Conservation (phyloP, 2,797 vertebrate genomes). For the Salarias fasciatus region DNA sequence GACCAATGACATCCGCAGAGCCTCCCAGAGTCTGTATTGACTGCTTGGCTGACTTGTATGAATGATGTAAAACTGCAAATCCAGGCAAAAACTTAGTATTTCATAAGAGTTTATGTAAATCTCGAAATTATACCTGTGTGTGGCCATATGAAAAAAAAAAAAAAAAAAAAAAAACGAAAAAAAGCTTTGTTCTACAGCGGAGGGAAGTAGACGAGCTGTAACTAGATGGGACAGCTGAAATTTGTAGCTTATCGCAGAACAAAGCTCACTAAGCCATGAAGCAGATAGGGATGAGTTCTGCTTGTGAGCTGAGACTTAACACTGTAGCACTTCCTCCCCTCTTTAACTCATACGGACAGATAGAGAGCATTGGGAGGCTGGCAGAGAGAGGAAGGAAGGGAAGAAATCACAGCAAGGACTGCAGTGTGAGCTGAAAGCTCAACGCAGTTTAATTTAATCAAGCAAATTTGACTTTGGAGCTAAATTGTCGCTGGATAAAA, state of each 20-base stretch:
- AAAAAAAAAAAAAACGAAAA: not conserved
- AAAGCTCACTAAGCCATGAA: conserved; percentile 27
- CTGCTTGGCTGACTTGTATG: too few species aligned
- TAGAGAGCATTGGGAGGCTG: not conserved
- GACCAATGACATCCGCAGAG: conserved; percentile 17
- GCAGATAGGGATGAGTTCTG: conserved; percentile 42
- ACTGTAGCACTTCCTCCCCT: conserved; percentile 30
- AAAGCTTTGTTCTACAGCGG: not conserved
- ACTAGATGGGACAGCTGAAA: conserved; percentile 33
- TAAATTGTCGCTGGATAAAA: too few species aligned
- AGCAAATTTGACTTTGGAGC: not conserved
- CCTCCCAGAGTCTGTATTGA: not conserved
- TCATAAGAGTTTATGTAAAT: not conserved
- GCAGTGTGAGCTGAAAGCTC: not conserved
- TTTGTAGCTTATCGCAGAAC: conserved; percentile 34
- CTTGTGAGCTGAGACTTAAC: conserved; percentile 34
- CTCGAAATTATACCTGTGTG: not conserved
- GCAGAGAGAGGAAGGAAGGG: not conserved
- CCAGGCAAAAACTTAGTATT: not conserved
- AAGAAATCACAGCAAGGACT: not conserved
- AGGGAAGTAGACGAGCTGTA: conserved; percentile 2
- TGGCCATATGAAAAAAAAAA: not conserved
- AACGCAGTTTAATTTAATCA: conserved; percentile 24
- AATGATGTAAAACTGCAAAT: not conserved
- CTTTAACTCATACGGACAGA: conserved; percentile 24